Evolutionary conservation across 2,888 invertebrate species (phyloP).

Genomic region (Synanthedon formicaeformis): DNA sequence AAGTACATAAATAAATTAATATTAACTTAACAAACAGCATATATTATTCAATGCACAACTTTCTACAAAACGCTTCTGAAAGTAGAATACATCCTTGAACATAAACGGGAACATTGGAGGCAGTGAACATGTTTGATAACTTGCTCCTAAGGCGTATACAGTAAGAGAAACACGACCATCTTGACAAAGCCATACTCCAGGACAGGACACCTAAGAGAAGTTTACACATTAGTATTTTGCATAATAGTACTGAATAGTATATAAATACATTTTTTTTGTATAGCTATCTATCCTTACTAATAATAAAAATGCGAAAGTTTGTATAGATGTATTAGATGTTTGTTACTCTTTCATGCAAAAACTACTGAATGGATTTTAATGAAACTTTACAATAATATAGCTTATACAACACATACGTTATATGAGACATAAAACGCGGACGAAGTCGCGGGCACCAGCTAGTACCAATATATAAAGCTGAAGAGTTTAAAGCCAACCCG

Average conservation of each 20-base stretch:
- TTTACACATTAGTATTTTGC: neutral
- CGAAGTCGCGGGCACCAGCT: too few relatives aligned
- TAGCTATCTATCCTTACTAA: too few relatives aligned
- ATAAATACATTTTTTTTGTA: neutral
- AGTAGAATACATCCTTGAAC: conserved; percentile 78
- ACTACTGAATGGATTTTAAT: too few relatives aligned
- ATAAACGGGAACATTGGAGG: conserved; percentile 79
- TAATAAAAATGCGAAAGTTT: too few relatives aligned
- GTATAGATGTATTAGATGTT: too few relatives aligned
- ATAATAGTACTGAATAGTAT: too few relatives aligned
- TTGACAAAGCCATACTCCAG: conserved; percentile 88
- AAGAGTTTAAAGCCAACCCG: too few relatives aligned
- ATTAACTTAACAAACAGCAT: conserved; percentile 56
- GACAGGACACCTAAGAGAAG: conserved; percentile 76
- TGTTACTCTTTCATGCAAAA: too few relatives aligned
- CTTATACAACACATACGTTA: too few relatives aligned
- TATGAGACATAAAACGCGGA: too few relatives aligned
- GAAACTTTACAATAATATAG: too few relatives aligned
- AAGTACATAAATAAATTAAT: neutral
- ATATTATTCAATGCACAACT: conserved; percentile 54
- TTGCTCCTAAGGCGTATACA: conserved; percentile 76
- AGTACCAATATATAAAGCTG: too few relatives aligned
- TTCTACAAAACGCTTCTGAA: conserved; percentile 58
- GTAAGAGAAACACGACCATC: conserved; percentile 81
- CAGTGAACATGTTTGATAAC: conserved; percentile 74